Base-by-base conservation (phyloP, 2,888 invertebrate genomes). In the Thalpophila matura region DNA sequence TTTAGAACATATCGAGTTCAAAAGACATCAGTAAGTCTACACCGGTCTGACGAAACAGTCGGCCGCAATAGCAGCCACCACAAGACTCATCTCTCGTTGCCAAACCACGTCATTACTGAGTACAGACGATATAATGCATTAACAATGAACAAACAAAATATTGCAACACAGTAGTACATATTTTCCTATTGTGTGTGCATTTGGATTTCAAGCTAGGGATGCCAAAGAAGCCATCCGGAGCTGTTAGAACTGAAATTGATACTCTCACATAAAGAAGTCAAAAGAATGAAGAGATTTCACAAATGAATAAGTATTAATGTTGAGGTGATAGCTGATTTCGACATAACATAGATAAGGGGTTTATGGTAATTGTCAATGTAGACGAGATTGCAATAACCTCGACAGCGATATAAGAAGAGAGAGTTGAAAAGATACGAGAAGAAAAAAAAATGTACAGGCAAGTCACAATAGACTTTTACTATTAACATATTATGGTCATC, bases 121-220 rank as follows among this genome's bases (percentile, higher is more conserved):
- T 18, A 12, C 70, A 70, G 16, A 54, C 71, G 27, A 75, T 75
- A 56, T 56, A 64, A 77, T 65, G 66, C 62, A 57, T 79, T 79
- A 77, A 63, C 73, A 76, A 71, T 71, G 77, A 77, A 58, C 73
- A 76, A 56, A 66, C 59, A 72, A 64, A n/a, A 73, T 33, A 77
- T 77, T 77, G 53, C 77, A 46, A 68, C 73, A 77, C 65, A 60
- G 77, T 54, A 79, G 77, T 62, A 63, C 45, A 63, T 55, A 62
- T 79, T 79, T 75, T 77, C 40, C 69, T 63, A 77, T 77, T 80
- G 80, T 79, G 56, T 57, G 56, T 56, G 55, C 56, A 57, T 73
- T 77, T 63, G 57, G 55, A 68, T 49, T 50, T 38, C 20, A 9
- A 50, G 18, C 3, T 29, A 77, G 77, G 77, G 77, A 9, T 73